A percentile compares a stretch with the other conserved stretches of the same genome.
phyloP scores from a whole-genome alignment of 2,797 vertebrate species.

The Ambastaia sidthimunki region DNA sequence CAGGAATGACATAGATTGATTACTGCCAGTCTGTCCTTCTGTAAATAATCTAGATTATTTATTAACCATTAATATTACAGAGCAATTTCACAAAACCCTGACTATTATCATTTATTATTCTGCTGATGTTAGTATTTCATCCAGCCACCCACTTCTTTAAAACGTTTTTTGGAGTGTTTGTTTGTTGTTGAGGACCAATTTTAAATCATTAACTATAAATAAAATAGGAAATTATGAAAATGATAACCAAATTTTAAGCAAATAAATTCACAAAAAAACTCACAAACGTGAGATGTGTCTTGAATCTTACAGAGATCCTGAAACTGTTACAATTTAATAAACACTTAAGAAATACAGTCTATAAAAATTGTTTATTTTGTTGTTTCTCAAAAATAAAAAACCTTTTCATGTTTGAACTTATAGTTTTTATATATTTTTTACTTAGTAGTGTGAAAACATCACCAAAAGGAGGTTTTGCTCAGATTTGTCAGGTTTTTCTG shows the following conservation, averaged over 20 bases:
- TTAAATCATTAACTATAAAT: not conserved
- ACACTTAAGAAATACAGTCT: not conserved
- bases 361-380: not conserved
- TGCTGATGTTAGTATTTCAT: slow-evolving; percentile 1
- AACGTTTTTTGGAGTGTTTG: slow-evolving; percentile 7
- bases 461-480: too few relatives aligned
- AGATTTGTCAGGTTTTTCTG: too few relatives aligned
- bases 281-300: not conserved
- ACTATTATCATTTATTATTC: not conserved
- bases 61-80: slow-evolving; percentile 4
- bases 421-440: too few relatives aligned
- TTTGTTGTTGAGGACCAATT: slow-evolving; percentile 1
- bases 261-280: slow-evolving; percentile 14
- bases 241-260: not conserved
- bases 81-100: not conserved
- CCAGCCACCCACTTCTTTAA: not conserved
- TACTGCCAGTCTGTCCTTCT: not conserved
- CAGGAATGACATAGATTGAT: slow-evolving; percentile 38
- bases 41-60: slow-evolving; percentile 27
- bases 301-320: not conserved
- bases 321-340: not conserved
- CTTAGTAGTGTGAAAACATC: too few relatives aligned
- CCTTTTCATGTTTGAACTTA: not conserved
- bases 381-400: not conserved
- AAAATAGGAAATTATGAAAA: not conserved